A percentile compares a stretch with the other conserved stretches of the same genome.
These are phyloP conservation scores for Diuraphis noxia DNA, from an alignment of 1,140 invertebrate species.

Conservation along the genomic window DNA sequence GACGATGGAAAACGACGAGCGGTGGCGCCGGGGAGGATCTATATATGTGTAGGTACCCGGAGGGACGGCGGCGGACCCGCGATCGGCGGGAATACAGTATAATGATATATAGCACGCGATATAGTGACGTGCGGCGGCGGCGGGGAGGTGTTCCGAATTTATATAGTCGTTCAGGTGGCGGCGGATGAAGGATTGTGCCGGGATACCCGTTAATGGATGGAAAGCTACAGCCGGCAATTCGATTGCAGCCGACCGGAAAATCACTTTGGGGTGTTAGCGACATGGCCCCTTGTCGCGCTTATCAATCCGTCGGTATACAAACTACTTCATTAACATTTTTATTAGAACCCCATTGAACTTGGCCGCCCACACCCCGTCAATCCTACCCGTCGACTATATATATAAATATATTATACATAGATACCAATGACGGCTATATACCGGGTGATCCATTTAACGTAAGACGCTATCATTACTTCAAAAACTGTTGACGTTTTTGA, in stretches of 20 bases:
- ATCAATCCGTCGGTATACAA: slow-evolving; percentile 52
- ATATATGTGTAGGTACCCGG: too few relatives aligned
- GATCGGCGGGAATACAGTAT: not conserved
- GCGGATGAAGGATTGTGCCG: slow-evolving; percentile 51
- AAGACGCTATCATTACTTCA: too few relatives aligned
- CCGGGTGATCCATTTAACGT: too few relatives aligned
- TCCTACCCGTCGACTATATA: not conserved
- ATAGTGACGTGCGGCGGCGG: not conserved
- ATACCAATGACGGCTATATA: not conserved
- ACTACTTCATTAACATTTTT: slow-evolving; percentile 54
- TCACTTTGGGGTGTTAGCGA: slow-evolving; percentile 54
- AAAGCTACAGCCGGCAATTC: slow-evolving; percentile 54
- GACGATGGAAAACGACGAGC: not conserved
- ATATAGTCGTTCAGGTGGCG: slow-evolving; percentile 35
- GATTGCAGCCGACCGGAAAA: slow-evolving; percentile 53
- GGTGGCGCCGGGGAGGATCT: not conserved
- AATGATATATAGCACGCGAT: not conserved
- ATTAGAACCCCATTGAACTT: slow-evolving; percentile 53
- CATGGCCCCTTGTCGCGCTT: slow-evolving; percentile 52
- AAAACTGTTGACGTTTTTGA: too few relatives aligned
- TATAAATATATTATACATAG: not conserved
- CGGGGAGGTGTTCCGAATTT: slow-evolving; percentile 9
- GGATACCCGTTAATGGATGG: slow-evolving; percentile 53
- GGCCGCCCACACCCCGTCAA: not conserved
- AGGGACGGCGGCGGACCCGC: not conserved